Percentiles rank a stretch among this genome's conserved stretches.
Conservation (phyloP, 2,888 invertebrate species). For the Octonoba sinensis region DNA sequence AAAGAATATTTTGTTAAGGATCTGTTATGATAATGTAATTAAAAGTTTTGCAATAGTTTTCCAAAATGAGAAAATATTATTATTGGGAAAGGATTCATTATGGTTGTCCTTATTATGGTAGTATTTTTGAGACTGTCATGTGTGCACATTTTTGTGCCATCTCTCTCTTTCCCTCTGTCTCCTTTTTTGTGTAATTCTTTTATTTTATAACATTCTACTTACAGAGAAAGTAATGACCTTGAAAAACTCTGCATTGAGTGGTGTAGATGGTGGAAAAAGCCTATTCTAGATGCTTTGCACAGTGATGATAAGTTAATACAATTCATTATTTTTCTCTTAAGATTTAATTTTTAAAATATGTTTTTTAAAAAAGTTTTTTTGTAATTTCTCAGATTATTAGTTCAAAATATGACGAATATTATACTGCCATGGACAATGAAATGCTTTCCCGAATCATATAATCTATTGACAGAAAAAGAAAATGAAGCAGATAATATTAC, state of each 20-base stretch:
- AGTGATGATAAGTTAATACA: conserved; percentile 37
- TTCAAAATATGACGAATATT: conserved; percentile 69
- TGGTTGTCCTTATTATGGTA: too few species aligned
- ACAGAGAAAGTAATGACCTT: neutral
- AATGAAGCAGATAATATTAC: conserved; percentile 67
- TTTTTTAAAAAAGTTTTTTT: neutral
- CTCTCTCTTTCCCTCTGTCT: too few species aligned
- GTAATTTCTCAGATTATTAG: conserved; percentile 67
- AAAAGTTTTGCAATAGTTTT: too few species aligned
- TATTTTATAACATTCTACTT: neutral
- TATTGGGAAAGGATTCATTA: too few species aligned
- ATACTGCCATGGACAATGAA: conserved; percentile 69
- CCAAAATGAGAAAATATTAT: too few species aligned
- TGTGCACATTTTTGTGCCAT: too few species aligned
- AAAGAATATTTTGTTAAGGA: too few species aligned
- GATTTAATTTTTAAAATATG: neutral
- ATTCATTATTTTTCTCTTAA: neutral
- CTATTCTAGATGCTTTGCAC: conserved; percentile 15
- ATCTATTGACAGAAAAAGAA: conserved; percentile 53
- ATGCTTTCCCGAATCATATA: conserved; percentile 66
- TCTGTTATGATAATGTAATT: too few species aligned
- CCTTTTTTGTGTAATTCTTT: neutral
- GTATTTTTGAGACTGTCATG: too few species aligned
- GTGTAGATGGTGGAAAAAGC: conserved; percentile 30
- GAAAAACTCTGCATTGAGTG: conserved; percentile 21